Percentiles rank a stretch among this genome's conserved stretches.
phyloP scores from a whole-genome alignment of 2,888 invertebrate genomes.

The Notodonta ziczac region DNA sequence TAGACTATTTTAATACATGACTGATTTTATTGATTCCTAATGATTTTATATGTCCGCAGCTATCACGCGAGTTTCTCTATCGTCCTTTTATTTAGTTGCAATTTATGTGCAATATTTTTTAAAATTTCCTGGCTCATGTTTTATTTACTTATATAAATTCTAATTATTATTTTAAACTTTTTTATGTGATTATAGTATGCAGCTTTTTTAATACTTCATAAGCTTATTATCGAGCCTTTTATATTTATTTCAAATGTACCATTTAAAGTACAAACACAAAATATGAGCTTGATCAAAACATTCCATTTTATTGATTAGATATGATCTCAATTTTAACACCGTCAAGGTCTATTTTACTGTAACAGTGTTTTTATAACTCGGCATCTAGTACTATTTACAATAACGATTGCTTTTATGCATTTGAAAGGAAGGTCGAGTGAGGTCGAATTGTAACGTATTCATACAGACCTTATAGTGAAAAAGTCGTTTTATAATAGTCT shows the following conservation, averaged over 20 bases:
- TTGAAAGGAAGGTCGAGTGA: conserved; percentile 47
- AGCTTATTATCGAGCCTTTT: conserved; percentile 7
- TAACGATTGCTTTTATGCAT: conserved; percentile 33
- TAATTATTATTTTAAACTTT: no score
- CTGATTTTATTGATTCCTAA: conserved; percentile 1
- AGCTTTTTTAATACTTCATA: neutral
- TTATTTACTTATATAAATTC: no score
- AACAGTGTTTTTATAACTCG: conserved; percentile 49
- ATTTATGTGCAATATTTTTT: neutral
- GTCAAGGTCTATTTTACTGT: conserved; percentile 42
- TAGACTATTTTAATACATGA: neutral
- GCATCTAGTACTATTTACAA: conserved; percentile 32
- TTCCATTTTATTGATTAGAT: conserved; percentile 44
- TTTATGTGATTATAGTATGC: neutral
- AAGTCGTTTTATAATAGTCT: neutral
- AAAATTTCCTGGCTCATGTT: neutral
- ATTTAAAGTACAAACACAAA: conserved; percentile 30
- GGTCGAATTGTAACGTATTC: conserved; percentile 25
- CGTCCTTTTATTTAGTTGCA: neutral
- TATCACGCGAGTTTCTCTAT: neutral
- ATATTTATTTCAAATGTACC: conserved; percentile 4
- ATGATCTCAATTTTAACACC: conserved; percentile 51
- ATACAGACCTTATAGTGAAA: conserved; percentile 6
- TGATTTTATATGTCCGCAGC: neutral
- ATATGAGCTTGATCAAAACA: conserved; percentile 39